Base-by-base conservation (phyloP, 2,888 invertebrate species). In the Dione vanillae region DNA sequence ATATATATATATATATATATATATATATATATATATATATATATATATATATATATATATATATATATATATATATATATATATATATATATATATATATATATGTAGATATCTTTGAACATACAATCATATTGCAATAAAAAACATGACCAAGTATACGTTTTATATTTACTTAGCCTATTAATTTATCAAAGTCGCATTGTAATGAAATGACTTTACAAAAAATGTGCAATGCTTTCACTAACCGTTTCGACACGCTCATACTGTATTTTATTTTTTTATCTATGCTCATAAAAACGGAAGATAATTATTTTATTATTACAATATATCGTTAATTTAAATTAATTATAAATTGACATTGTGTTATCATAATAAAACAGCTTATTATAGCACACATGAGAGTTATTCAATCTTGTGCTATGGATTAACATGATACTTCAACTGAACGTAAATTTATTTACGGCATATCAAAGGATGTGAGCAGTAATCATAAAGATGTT, bases 401-500 rank as follows among this genome's bases (percentile, higher is more conserved):
- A 58, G 58, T 65, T 65, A 71, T 71, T 71, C 65, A 69, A 52
- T 64, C 40, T 64, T 49, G 47, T 64, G 52, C 43, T 59, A 45
- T 27, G 66, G 40, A 73, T 69, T 68, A 69, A 71, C 73, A 69
- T 65, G 70, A 73, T 73, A 71, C 59, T 52, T 65, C 67, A 67
- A 70, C 73, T 66, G 70, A 65, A 71, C 67, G 70, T 62, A 69
- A 69, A 71, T 66, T 58, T 65, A 72, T 75, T 75, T 73, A 75
- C 74, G 74, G 70, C 51, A 54, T 43, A 71, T 71, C 71, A 59
- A 65, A 67, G 67, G 69, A 75, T 71, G 73, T 71, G 70, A 70
- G 73, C 69, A 71, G 74, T 75, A 71, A 75, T 73, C 74, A 71
- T 75, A 73, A 73, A 75, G 74, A 71, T 75, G 71, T 58, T 58